Base-by-base conservation (phyloP, 2,888 invertebrate genomes). In the Perithous albicinctus region DNA sequence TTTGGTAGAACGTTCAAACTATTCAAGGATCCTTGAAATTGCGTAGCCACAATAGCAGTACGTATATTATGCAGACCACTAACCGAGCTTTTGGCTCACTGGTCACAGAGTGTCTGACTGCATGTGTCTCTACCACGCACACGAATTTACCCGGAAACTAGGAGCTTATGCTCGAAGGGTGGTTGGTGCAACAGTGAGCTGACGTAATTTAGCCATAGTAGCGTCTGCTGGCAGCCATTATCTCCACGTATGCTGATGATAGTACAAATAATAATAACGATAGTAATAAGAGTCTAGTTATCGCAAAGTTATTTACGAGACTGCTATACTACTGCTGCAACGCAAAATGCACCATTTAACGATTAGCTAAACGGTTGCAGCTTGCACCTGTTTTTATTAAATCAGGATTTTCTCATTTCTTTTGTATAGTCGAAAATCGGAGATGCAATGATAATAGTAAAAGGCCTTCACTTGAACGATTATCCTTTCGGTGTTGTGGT, bases 251-350 rank as follows among this genome's bases (percentile, higher is more conserved):
- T 20, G 67, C 35, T 51, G 51, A 35, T 51, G 7, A 48, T 35
- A 8, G 32, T n/a, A 38, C 26, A 26, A 43, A 64, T 43, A 43
- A 51, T 67, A 67, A 67, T 51, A 67, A 66, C 32, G 48, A 67
- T 48, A 48, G 48, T 48, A 32, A 48, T 67, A 48, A 67, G 48
- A 35, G 35, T 35, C 32, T 5, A 35, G 67, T 51, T 67, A 35
- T 67, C 51, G 67, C n/a, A n/a, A 51, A 35, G 35, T 35, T 29
- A 67, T 67, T 64, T 46, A 67, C 20, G 35, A 51, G 32, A 3
- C 67, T 29, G 8, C 43, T n/a, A 32, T 20, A 43, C 1, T 64
- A 6, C 41, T 43, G 26, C 29, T 64, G 64, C 15, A 6, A 26
- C 46, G 64, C 43, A 43, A n/a, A n/a, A 20, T 23, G 63, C 41